Conservation (phyloP, 2,888 invertebrate genomes). For the Drosophila robusta region DNA sequence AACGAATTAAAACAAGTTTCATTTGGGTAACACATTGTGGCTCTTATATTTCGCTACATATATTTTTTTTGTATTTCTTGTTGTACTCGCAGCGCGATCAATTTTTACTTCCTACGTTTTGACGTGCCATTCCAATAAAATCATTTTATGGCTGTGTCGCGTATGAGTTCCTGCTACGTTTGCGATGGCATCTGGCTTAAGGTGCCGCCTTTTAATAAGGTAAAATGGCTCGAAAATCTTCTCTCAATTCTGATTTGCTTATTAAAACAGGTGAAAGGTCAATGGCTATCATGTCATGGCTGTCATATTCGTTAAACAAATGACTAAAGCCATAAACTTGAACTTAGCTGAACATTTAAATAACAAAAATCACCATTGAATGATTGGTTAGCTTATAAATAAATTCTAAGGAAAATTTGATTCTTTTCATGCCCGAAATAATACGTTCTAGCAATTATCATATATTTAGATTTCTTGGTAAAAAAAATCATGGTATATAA, state of each 20-base stretch:
- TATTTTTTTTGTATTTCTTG: conserved; percentile 4
- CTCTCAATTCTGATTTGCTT: background rate
- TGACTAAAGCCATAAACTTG: conserved; percentile 16
- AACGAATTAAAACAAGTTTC: conserved; percentile 71
- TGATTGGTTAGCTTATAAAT: conserved; percentile 4
- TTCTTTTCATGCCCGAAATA: background rate
- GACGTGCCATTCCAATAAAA: conserved; percentile 43
- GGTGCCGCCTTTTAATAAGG: background rate
- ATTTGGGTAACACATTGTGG: conserved; percentile 50
- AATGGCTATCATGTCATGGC: background rate
- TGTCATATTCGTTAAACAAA: conserved; percentile 6
- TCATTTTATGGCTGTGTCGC: conserved; percentile 37
- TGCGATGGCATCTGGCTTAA: background rate
- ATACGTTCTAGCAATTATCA: conserved; percentile 18
- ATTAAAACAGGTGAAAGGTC: conserved; percentile 28
- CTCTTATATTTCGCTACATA: conserved; percentile 27
- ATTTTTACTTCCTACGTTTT: conserved; percentile 67
- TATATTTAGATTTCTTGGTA: conserved; percentile 3
- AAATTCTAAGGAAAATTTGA: background rate
- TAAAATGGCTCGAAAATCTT: background rate
- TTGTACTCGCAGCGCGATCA: conserved; percentile 18
- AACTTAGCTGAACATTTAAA: conserved; percentile 15
- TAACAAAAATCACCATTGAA: no score
- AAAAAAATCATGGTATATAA: background rate
- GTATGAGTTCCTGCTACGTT: conserved; percentile 45